A percentile compares a stretch with the other conserved stretches of the same genome.
Conservation (phyloP, 92 coral and sea anemone species). For the Palythoa caribaeorum region DNA sequence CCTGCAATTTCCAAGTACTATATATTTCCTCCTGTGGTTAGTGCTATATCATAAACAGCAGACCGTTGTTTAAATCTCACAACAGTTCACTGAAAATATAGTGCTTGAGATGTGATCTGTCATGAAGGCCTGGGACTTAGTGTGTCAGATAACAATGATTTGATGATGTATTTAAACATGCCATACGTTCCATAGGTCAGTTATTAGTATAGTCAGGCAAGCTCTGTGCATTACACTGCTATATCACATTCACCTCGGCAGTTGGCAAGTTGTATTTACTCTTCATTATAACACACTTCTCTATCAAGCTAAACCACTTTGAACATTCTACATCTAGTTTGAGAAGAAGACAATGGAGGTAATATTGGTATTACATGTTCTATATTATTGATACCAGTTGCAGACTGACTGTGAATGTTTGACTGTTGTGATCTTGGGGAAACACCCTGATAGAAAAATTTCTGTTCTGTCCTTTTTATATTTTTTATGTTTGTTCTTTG, state of each 20-base stretch:
- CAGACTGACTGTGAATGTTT: slow-evolving; percentile 28
- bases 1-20: neutral
- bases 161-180: slow-evolving; percentile 29
- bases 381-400: slow-evolving; percentile 36
- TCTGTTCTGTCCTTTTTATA: slow-evolving; percentile 16
- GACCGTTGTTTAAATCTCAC: neutral
- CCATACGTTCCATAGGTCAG: slow-evolving; percentile 35
- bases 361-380: slow-evolving; percentile 24
- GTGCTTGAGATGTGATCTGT: slow-evolving; percentile 13
- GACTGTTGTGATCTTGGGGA: neutral
- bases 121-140: slow-evolving; percentile 29
- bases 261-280: slow-evolving; percentile 27
- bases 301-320: slow-evolving; percentile 20
- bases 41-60: neutral
- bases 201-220: slow-evolving; percentile 41
- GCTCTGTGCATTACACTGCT: slow-evolving; percentile 11
- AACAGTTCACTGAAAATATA: slow-evolving; percentile 20
- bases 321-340: slow-evolving; percentile 46
- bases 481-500: neutral
- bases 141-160: slow-evolving; percentile 25
- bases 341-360: slow-evolving; percentile 30
- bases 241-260: neutral
- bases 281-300: slow-evolving; percentile 3
- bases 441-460: slow-evolving; percentile 10
- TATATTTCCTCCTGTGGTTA: neutral